Percentiles rank a stretch among this genome's conserved stretches.
Evolutionary conservation across 2,888 invertebrate genomes (phyloP).

Genomic region (Acholoe squamosa): DNA sequence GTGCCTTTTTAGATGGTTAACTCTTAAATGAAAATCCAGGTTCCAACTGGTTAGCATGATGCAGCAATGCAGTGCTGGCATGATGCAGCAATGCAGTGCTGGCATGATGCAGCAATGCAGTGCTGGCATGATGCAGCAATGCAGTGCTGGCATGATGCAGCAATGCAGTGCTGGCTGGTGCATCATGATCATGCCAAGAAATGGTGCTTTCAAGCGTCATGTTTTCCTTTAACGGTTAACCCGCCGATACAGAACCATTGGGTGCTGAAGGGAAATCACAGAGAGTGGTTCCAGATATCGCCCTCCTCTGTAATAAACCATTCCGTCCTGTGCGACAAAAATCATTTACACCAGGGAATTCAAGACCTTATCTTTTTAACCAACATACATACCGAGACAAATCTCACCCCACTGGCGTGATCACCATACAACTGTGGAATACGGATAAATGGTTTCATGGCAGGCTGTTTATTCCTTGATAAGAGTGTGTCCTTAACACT

Average conservation of each 20-base stretch:
- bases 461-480: neutral
- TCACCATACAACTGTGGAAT: neutral
- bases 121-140: no score
- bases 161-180: no score
- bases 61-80: no score
- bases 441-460: neutral
- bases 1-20: no score
- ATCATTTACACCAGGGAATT: neutral
- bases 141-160: no score
- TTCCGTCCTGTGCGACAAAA: neutral
- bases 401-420: neutral
- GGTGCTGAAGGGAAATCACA: neutral
- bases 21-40: no score
- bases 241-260: neutral
- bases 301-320: neutral
- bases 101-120: no score
- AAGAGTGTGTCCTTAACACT: no score
- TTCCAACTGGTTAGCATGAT: no score
- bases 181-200: no score
- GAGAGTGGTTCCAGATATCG: neutral
- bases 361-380: neutral
- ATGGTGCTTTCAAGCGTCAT: no score
- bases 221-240: neutral
- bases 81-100: no score
- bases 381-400: slow-evolving; percentile 9